Base-by-base conservation (phyloP, 2,797 vertebrate species). In the Scarus forsteni region DNA sequence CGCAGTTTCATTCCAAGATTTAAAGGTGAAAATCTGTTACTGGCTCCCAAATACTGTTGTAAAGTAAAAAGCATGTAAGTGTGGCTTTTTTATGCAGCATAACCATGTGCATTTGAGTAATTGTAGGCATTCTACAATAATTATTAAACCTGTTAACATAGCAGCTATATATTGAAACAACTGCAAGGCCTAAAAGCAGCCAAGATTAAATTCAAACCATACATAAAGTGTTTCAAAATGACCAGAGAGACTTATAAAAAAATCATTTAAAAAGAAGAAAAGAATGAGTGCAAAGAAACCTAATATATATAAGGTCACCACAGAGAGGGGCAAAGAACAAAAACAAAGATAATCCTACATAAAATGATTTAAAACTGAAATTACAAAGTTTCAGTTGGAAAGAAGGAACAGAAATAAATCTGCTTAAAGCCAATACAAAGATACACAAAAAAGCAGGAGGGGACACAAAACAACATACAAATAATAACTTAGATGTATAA, bases 391-490 rank as follows among this genome's bases (percentile, higher is more conserved):
- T 27, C 27, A 27, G 27, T 27, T 27, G 27, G 2, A 27, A 51
- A 7, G 10, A 27, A 10, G 7, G 0, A 14, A 27, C 27, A 51
- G 6, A 34, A 51, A n/a, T 14, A 48, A 27, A 48, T 8, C 16
- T 16, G 1, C 9, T 16, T 9, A 18, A 48, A 46, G 10, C 45
- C n/a, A 16, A 15, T 46, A n/a, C 15, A n/a, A 9, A 48, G 10
- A 60, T 7, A 54, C 0, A 0, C 36, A 16, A 35, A 49, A 49
- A 27, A 2, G 27, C 27, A 27, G 27, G 27, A 27, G 27, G 4
- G 27, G 27, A 27, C 27, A 2, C 0, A 0, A n/a, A 39, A 38
- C 16, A 54, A 36, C 11, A 44, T 0, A 35, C 1, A 1, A 5
- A 38, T 8, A 48, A 48, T 16, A 48, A 48, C 7, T 9, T 4